Evolutionary conservation across 2,888 invertebrate genomes (phyloP), one percentile per base, ranked within the genome.

Genomic region (Alitta virens): DNA sequence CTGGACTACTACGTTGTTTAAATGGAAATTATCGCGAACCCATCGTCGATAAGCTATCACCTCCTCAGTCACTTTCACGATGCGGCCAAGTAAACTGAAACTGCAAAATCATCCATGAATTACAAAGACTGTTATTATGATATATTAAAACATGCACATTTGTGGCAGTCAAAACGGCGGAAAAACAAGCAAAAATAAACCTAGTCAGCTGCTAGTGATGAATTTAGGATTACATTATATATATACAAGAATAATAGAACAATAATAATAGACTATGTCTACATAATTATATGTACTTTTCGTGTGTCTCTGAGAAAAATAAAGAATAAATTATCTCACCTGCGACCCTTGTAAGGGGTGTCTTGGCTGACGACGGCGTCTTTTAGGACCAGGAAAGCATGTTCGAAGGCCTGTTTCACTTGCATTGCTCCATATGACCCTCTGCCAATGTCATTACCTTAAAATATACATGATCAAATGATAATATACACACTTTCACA

Each of bases 391-490:
- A 90, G 88, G 84, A 92, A 97, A 65, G 98, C 98, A 86, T 93
- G 94, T 84, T 95, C 95, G 85, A 98, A 99, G 65, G 97, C 94
- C 84, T 92, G 90, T 81, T 91, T 91, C 21, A 91, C 91, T 79
- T 91, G 90, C 74, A 96, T 85, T 68, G 92, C 92, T 63, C 94
- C 94, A 83, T 96, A 97, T 76, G 96, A 96, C 81, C 95, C 95
- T 73, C 96, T 89, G 9, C 98, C 98, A 81, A 99, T 97, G 83
- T 98, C 98, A 83, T 99, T 99, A 70, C 91, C 94, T 82, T 75
- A 54, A 74, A 72, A 60, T 43, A 62, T 59, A 50, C 49, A 49
- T 5, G 12, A 33, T n/a, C n/a, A n/a, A n/a, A n/a, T n/a, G n/a
- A n/a, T n/a, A n/a, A n/a, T n/a, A n/a, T n/a, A n/a, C n/a, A n/a